phyloP scores from a whole-genome alignment of 2,113 vertebrate species.

The Xiphophorus couchianus region DNA sequence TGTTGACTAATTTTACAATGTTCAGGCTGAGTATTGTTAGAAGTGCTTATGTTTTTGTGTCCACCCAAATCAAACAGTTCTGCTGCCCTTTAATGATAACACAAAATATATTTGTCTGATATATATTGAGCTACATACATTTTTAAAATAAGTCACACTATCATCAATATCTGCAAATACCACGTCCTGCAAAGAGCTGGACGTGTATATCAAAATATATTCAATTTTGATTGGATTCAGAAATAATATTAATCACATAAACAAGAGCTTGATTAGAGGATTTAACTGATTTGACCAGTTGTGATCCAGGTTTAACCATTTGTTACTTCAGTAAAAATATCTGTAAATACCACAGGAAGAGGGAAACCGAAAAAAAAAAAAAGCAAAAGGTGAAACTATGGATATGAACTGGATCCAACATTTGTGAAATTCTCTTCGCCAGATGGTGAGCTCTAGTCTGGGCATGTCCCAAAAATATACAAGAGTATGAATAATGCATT shows the following conservation, averaged over 20 bases:
- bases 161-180: conserved; percentile 44
- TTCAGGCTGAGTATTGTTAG: conserved; percentile 9
- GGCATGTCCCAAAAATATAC: conserved; percentile 63
- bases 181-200: conserved; percentile 34
- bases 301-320: conserved; percentile 45
- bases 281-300: conserved; percentile 59
- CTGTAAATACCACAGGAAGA: conserved; percentile 58
- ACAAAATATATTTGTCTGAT: conserved; percentile 41
- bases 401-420: conserved; percentile 47
- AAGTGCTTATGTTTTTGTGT: conserved; percentile 39
- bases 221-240: conserved; percentile 58
- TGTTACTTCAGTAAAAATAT: conserved; percentile 68
- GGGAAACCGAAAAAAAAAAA: conserved; percentile 26
- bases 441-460: conserved; percentile 52
- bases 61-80: conserved; percentile 20
- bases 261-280: conserved; percentile 69
- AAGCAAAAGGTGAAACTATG: conserved; percentile 32
- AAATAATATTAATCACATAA: conserved; percentile 71
- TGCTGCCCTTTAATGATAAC: conserved; percentile 23
- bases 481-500: conserved; percentile 66
- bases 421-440: conserved; percentile 56
- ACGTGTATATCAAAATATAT: conserved; percentile 69
- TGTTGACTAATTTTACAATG: not conserved
- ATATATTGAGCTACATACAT: conserved; percentile 31
- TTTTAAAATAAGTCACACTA: conserved; percentile 34